phyloP scores from a whole-genome alignment of 2,113 vertebrate species.

The Zeus faber region DNA sequence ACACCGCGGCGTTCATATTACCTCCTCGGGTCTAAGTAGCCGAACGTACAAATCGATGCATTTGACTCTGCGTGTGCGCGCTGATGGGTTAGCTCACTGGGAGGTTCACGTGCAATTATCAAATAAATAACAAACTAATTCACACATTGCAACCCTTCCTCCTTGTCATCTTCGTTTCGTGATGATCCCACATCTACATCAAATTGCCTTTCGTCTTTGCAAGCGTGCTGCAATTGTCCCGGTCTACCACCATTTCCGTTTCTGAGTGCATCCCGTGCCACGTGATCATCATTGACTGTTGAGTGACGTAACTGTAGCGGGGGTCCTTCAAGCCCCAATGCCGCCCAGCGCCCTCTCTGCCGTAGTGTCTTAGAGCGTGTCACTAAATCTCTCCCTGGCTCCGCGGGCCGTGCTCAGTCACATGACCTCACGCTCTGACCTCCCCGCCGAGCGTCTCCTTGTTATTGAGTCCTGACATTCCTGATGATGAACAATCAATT shows the following conservation, averaged over 20 bases:
- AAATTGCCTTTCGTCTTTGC: too few species aligned
- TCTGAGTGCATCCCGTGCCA: too few species aligned
- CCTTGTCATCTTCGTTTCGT: too few species aligned
- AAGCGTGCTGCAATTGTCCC: too few species aligned
- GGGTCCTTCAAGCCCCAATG: neutral
- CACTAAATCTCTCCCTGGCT: neutral
- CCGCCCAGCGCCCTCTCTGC: neutral
- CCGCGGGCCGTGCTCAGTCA: neutral
- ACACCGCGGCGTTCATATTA: constrained; percentile 2
- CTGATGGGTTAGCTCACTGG: neutral
- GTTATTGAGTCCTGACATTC: constrained; percentile 38
- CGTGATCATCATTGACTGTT: too few species aligned
- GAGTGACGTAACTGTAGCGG: too few species aligned
- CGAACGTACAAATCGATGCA: constrained; percentile 3
- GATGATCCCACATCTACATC: too few species aligned
- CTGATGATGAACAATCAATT: constrained; percentile 54
- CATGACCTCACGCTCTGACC: neutral
- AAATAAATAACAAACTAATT: neutral
- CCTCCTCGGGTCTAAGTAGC: constrained; percentile 7
- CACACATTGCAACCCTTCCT: neutral
- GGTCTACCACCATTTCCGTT: neutral
- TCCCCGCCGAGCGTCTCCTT: constrained; percentile 1
- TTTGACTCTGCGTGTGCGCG: neutral
- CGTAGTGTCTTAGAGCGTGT: neutral
- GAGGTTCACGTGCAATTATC: neutral